Conservation (phyloP, 2,888 invertebrate genomes). For the Apotomis capreana region DNA sequence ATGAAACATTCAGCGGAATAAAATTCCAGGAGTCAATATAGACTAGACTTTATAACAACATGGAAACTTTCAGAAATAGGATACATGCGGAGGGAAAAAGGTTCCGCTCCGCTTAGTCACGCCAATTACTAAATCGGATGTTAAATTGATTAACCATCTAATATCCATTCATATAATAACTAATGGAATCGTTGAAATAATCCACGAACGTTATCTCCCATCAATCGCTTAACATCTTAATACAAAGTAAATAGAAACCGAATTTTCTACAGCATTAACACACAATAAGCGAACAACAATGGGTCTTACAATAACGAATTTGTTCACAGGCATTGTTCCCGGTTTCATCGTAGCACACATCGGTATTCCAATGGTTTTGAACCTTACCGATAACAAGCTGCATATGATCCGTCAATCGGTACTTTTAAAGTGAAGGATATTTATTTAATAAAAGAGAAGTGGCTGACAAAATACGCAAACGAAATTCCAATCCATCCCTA, state of each 20-base stretch:
- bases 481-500: no score
- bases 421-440: no score
- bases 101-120: no score
- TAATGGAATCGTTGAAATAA: neutral
- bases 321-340: conserved; percentile 40
- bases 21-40: no score
- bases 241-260: conserved; percentile 39
- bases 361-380: conserved; percentile 30
- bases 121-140: no score
- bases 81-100: no score
- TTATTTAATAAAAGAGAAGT: no score
- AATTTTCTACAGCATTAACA: conserved; percentile 38
- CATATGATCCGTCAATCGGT: neutral
- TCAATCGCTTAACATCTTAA: conserved; percentile 23
- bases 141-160: neutral
- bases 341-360: conserved; percentile 35
- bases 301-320: conserved; percentile 35
- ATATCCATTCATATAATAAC: neutral
- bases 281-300: conserved; percentile 40
- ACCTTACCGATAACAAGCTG: conserved; percentile 12
- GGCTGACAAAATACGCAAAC: no score
- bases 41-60: no score
- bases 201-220: neutral
- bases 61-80: no score
- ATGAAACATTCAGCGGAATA: no score